A percentile compares a stretch with the other conserved stretches of the same genome.
Evolutionary conservation across 1,140 invertebrate species (phyloP).

Genomic region (Druon quercuslanigerum): DNA sequence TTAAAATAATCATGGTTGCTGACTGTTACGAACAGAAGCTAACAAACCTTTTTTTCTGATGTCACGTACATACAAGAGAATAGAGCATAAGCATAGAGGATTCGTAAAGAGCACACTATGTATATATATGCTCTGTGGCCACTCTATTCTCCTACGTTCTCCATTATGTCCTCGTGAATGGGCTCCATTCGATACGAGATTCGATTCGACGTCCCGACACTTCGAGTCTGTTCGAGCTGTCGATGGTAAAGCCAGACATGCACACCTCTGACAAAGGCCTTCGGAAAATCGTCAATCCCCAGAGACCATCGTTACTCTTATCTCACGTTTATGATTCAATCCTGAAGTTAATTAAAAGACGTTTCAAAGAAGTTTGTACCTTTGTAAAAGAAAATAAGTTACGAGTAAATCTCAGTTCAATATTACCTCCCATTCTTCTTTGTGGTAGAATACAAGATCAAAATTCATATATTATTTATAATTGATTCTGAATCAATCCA

Average conservation of each 20-base stretch:
- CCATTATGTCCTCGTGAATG: background rate
- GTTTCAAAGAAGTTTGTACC: background rate
- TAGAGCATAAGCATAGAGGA: background rate
- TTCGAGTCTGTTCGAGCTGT: background rate
- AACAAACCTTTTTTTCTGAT: too few species aligned
- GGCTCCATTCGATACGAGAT: background rate
- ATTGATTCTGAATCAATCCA: too few species aligned
- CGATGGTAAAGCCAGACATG: background rate
- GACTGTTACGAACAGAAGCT: too few species aligned
- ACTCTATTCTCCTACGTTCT: background rate
- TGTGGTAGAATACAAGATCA: too few species aligned
- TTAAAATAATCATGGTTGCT: too few species aligned
- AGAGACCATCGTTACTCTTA: background rate
- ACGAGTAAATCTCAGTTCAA: too few species aligned
- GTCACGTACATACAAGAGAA: background rate
- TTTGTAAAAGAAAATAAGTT: too few species aligned
- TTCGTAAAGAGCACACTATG: background rate
- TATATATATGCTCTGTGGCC: background rate
- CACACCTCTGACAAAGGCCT: background rate
- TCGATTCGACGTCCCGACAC: constrained; percentile 4
- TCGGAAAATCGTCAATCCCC: background rate
- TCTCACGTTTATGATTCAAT: background rate
- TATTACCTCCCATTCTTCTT: too few species aligned
- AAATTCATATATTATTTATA: too few species aligned
- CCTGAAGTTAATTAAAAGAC: background rate